Evolutionary conservation across 2,888 invertebrate genomes (phyloP), one percentile per base, ranked within the genome.

Genomic region (Sphecodes monilicornis): DNA sequence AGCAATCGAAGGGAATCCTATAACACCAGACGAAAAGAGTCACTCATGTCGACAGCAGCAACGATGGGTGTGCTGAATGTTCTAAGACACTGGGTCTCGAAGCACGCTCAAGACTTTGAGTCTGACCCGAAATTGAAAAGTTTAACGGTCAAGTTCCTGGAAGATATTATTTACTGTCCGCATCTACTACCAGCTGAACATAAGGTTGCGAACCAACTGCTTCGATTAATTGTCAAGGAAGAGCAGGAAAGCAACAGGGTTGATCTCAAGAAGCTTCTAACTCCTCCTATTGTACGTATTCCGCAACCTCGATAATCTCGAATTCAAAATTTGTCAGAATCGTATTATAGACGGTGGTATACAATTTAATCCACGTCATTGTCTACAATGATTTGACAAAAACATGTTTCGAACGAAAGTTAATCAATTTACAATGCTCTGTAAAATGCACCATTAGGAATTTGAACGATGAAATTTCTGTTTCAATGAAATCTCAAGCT

Each of bases 1-100:
- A 91, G 85, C 66, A 87, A 89, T 57, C 90, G 91, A 6, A 90
- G 88, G 10, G 92, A 91, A 8, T 93, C 93, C 0, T 92, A 97
- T 54, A 96, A 96, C 54, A 95, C 95, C 60, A 93, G 95, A 73
- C 95, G 96, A 76, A 96, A 97, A 86, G 97, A 98, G 92, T 97
- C 97, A 13, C 97, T 98, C 68, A 98, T 98, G 94, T 98, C 98
- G 68, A 98, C 98, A 8, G 98, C 98, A n/a, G 98, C 98, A 78
- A 98, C 98, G 0, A 98, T 98, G 98, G 95, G 98, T 84, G 98
- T 98, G 0, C 96, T 98, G 0, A 98, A 98, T 94, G 98, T 98
- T 2, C 95, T 98, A 71, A 96, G 98, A 85, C 98, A 98, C 94
- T 98, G 98, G 98, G 97, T 98, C 50, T 98, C 98, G 1, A 98